phyloP scores from a whole-genome alignment of 2,797 vertebrate species.

The Microctenopoma steveboyesi region DNA sequence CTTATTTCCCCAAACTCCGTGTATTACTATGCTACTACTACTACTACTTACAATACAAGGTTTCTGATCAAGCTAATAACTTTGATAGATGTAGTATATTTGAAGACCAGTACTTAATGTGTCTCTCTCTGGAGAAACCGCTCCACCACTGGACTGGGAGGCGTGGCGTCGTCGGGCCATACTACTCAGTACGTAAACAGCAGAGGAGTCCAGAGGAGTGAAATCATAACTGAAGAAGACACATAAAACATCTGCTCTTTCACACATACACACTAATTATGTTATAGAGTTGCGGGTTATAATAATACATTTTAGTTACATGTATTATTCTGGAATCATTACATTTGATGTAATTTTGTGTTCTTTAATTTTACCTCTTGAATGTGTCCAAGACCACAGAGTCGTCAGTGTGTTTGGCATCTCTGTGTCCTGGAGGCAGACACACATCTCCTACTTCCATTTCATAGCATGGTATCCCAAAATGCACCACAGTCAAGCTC shows the following conservation, averaged over 20 bases:
- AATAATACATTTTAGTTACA: background rate
- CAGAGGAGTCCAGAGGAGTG: constrained; percentile 96
- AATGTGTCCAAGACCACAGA: constrained; percentile 98
- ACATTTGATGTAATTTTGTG: background rate
- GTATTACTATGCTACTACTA: too few species aligned
- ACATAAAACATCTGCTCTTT: background rate
- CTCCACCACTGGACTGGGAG: constrained; percentile 89
- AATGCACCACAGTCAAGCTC: constrained; percentile 96
- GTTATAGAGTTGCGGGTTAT: too few species aligned
- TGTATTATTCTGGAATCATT: background rate
- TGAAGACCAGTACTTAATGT: constrained; percentile 58
- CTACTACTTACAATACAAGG: too few species aligned
- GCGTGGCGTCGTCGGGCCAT: constrained; percentile 95
- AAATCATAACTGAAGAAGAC: constrained; percentile 90
- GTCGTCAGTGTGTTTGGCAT: constrained; percentile 96
- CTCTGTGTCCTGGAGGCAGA: constrained; percentile 97
- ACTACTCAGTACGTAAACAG: constrained; percentile 96
- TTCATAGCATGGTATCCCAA: constrained; percentile 98
- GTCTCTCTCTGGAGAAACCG: constrained; percentile 87
- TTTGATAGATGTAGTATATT: background rate
- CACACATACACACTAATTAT: background rate
- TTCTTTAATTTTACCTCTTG: constrained; percentile 86
- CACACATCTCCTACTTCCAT: constrained; percentile 93
- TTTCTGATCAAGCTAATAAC: background rate
- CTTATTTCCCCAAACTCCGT: background rate